phyloP scores from a whole-genome alignment of 2,113 vertebrate species.

The Podilymbus podiceps region DNA sequence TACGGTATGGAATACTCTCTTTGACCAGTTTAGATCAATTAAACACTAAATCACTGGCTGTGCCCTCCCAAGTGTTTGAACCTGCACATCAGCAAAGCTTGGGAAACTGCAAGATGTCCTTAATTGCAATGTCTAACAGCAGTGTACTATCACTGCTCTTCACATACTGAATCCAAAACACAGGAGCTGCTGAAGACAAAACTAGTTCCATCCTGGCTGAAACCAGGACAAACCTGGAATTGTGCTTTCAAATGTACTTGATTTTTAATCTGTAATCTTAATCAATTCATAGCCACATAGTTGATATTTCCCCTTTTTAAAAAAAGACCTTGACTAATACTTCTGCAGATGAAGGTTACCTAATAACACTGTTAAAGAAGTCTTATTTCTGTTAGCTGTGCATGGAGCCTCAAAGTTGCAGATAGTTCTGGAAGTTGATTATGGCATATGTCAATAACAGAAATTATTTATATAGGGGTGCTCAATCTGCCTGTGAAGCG shows the following conservation, averaged over 20 bases:
- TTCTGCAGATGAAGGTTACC: background rate
- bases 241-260: background rate
- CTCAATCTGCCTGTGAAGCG: background rate
- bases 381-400: background rate
- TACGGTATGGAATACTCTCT: too few relatives aligned
- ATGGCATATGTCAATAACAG: background rate
- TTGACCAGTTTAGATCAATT: too few relatives aligned
- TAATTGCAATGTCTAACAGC: too few relatives aligned
- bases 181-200: too few relatives aligned
- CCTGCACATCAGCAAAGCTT: too few relatives aligned
- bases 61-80: too few relatives aligned
- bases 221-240: background rate
- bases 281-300: background rate
- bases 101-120: too few relatives aligned
- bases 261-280: background rate
- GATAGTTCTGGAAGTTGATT: background rate
- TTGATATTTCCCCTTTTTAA: background rate
- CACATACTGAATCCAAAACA: too few relatives aligned
- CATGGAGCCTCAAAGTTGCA: background rate
- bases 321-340: background rate
- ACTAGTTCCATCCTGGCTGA: too few relatives aligned
- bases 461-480: background rate
- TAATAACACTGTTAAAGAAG: background rate
- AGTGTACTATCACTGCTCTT: too few relatives aligned
- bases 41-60: too few relatives aligned